Conservation (phyloP, 1,140 invertebrate species). For the Drosophila funebris region DNA sequence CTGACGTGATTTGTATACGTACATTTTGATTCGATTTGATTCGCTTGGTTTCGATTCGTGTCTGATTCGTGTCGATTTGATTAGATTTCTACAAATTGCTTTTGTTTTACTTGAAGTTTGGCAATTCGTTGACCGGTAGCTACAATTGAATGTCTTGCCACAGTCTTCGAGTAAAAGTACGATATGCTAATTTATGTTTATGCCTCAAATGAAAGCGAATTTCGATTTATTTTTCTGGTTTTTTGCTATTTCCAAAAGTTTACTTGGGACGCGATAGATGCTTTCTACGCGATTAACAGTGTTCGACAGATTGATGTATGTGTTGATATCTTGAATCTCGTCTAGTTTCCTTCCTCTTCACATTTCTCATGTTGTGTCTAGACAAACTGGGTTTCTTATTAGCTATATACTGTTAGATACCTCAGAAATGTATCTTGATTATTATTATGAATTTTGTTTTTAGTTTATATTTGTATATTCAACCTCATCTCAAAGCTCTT, state of each 20-base stretch:
- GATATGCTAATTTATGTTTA: conserved; percentile 40
- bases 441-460: no score
- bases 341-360: conserved; percentile 1
- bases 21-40: conserved; percentile 1
- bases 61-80: conserved; percentile 23
- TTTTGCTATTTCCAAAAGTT: conserved; percentile 25
- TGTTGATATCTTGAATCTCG: conserved; percentile 16
- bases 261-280: conserved; percentile 25
- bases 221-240: conserved; percentile 3
- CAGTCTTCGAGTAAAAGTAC: no score
- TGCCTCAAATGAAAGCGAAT: conserved; percentile 32
- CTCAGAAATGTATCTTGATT: no score
- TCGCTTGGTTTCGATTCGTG: conserved; percentile 15
- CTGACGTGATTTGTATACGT: conserved; percentile 50
- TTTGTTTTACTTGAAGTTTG: conserved; percentile 10
- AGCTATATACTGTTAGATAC: neutral
- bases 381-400: neutral
- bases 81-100: neutral
- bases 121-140: neutral
- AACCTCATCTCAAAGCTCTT: no score
- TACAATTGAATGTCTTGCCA: neutral
- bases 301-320: conserved; percentile 40
- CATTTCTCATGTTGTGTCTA: neutral
- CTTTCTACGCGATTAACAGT: conserved; percentile 46
- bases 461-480: no score